These are phyloP conservation scores for Saccostrea echinata DNA, from an alignment of 1,140 invertebrate species.

Conservation along the genomic window DNA sequence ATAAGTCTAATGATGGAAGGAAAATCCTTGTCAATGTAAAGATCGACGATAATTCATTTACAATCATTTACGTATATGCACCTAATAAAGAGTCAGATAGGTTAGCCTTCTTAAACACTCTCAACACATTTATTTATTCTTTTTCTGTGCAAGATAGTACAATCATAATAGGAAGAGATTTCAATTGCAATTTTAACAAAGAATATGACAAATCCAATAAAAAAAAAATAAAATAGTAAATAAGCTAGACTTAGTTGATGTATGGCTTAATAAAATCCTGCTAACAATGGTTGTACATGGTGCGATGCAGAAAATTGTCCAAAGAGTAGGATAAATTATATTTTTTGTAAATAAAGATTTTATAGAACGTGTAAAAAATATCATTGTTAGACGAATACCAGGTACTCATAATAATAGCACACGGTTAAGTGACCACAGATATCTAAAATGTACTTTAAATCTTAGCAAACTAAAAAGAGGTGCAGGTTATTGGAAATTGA, in stretches of 20 bases:
- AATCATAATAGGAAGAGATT: background rate
- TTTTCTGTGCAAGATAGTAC: background rate
- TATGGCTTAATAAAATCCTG: background rate
- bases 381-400: background rate
- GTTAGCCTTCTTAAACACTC: constrained; percentile 11
- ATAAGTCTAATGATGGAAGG: constrained; percentile 30
- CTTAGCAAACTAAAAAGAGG: background rate
- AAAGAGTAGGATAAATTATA: background rate
- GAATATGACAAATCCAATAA: background rate
- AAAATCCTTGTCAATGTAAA: background rate
- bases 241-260: background rate
- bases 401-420: background rate
- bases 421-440: background rate
- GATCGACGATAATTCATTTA: background rate
- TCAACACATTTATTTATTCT: background rate
- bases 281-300: background rate
- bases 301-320: constrained; percentile 22
- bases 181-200: constrained; percentile 21
- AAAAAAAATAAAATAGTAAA: background rate
- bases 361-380: background rate
- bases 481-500: background rate
- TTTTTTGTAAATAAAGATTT: background rate
- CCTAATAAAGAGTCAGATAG: background rate
- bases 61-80: background rate
- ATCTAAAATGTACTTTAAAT: background rate